Percentiles rank a stretch among this genome's conserved stretches.
Conservation (phyloP, 2,113 vertebrate species). For the Myotis lucifugus region DNA sequence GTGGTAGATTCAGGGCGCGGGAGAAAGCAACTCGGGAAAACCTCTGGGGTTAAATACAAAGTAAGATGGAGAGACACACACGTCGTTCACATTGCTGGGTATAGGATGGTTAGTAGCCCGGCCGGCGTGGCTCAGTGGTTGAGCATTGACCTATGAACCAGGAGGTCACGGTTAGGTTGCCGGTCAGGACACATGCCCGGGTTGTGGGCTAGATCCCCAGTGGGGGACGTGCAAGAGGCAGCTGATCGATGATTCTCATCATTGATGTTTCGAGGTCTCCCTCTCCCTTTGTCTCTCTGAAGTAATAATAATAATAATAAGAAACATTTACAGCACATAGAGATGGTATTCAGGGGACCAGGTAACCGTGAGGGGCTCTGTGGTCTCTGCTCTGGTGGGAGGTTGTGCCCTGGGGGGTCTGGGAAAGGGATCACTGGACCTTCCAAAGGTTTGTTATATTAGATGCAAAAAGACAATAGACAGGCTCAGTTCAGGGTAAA, state of each 20-base stretch:
- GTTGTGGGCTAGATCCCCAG: no score
- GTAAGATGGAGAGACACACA: not conserved
- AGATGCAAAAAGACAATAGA: not conserved
- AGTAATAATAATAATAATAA: no score
- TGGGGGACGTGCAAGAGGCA: no score
- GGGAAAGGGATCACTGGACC: not conserved
- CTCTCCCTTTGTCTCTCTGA: no score
- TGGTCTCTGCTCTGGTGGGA: not conserved
- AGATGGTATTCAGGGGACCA: not conserved
- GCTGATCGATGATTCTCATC: no score
- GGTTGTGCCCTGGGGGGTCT: not conserved
- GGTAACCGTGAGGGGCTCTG: not conserved
- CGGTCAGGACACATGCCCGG: no score
- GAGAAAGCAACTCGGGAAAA: not conserved
- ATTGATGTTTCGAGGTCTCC: no score
- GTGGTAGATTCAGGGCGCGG: not conserved
- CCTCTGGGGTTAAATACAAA: not conserved
- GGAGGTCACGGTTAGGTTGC: no score
- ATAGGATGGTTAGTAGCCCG: fast-evolving
- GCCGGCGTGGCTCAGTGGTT: no score
- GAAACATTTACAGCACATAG: not conserved
- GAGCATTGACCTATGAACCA: no score
- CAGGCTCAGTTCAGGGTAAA: fast-evolving
- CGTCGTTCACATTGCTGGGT: not conserved
- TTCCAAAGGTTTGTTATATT: not conserved